These are phyloP conservation scores for Antidorcas marsupialis DNA, from an alignment of 2,113 vertebrate genomes.

Conservation along the genomic window DNA sequence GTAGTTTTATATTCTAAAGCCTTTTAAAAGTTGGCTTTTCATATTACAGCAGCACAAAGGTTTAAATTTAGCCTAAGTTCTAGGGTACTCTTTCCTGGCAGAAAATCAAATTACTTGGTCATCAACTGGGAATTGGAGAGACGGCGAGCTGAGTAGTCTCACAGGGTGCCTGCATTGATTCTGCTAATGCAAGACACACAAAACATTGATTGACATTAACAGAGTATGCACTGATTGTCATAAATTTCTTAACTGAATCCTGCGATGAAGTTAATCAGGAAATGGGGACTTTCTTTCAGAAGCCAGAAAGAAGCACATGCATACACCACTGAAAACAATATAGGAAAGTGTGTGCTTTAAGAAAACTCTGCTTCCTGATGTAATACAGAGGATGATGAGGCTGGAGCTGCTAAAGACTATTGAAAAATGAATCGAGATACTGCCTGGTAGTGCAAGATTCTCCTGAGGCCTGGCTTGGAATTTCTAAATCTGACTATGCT, in stretches of 20 bases:
- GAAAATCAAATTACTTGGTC: background rate
- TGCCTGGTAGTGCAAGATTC: accelerated
- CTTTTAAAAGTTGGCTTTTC: background rate
- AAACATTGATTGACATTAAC: background rate
- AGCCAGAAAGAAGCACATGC: background rate
- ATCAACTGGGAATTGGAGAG: background rate
- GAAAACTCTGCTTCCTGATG: background rate
- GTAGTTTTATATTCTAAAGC: background rate
- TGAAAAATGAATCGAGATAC: background rate
- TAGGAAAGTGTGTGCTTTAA: background rate
- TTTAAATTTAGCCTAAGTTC: background rate
- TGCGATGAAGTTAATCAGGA: background rate
- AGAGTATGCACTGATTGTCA: background rate
- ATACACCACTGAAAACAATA: background rate
- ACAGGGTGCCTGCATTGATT: too few relatives aligned
- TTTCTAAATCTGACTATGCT: background rate
- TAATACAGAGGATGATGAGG: background rate
- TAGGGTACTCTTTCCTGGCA: background rate
- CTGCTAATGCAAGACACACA: background rate
- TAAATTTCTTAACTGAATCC: background rate
- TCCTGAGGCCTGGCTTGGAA: background rate
- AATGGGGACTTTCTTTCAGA: background rate
- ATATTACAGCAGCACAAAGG: background rate
- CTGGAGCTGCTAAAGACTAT: accelerated
- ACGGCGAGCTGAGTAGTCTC: background rate